Conservation (phyloP, 2,888 invertebrate genomes). For the Scrobipalpa costella region DNA sequence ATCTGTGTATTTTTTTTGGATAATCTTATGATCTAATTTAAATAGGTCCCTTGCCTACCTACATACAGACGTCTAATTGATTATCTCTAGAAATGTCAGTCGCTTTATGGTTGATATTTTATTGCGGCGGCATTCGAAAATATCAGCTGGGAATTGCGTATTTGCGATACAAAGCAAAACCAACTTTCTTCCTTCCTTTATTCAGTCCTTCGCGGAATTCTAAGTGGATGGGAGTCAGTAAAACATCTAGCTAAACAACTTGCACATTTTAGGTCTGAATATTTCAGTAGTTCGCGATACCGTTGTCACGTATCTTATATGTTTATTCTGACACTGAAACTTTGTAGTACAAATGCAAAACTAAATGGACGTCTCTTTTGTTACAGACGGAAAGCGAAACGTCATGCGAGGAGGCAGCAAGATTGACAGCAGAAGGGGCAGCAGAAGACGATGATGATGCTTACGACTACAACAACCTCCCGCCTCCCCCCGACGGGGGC, state of each 20-base stretch:
- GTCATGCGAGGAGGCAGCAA: constrained; percentile 91
- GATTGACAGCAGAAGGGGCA: constrained; percentile 85
- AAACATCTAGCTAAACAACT: not conserved
- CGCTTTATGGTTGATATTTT: not conserved
- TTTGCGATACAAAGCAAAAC: too few species aligned
- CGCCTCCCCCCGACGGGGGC: constrained; percentile 89
- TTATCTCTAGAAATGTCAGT: not conserved
- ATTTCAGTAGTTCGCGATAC: not conserved
- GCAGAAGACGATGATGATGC: constrained; percentile 82
- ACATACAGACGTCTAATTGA: not conserved
- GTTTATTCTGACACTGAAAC: not conserved
- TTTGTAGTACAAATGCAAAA: not conserved
- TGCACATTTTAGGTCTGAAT: not conserved
- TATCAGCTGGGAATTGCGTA: not conserved
- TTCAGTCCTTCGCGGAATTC: not conserved
- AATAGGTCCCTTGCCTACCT: too few species aligned
- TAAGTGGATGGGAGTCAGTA: not conserved
- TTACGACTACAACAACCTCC: constrained; percentile 86
- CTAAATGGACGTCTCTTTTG: constrained; percentile 35
- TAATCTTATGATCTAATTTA: too few species aligned
- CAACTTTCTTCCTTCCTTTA: not conserved
- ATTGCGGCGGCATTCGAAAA: not conserved
- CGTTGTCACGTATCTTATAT: not conserved
- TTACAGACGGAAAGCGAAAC: constrained; percentile 93
- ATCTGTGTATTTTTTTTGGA: too few species aligned